Conservation (phyloP, 1,140 invertebrate species). For the Campodea augens region DNA sequence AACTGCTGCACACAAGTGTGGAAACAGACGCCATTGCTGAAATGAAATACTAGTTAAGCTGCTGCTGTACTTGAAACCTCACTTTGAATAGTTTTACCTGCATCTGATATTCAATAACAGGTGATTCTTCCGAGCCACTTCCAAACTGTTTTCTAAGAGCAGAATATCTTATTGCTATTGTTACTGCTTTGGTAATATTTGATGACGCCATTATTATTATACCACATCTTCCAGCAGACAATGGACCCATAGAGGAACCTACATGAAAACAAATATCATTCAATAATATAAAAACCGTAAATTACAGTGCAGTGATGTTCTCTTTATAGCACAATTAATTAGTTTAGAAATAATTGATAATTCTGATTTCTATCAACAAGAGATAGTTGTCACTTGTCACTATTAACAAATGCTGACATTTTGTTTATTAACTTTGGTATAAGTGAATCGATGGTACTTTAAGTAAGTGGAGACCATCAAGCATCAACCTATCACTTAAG, state of each 20-base stretch:
- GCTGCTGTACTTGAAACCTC: neutral
- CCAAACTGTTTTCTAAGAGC: conserved; percentile 80
- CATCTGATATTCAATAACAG: conserved; percentile 79
- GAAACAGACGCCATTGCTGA: conserved; percentile 80
- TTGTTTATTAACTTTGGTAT: no score
- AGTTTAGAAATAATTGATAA: no score
- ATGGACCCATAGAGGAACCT: conserved; percentile 58
- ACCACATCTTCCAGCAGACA: conserved; percentile 62
- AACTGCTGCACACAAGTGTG: conserved; percentile 64
- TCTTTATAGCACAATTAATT: no score
- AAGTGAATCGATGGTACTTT: no score
- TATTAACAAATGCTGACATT: no score
- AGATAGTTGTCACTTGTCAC: no score
- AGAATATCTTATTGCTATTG: conserved; percentile 77
- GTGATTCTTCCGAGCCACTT: conserved; percentile 42
- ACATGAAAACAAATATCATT: conserved; percentile 13
- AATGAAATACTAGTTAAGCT: conserved; percentile 15
- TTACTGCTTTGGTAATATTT: conserved; percentile 47
- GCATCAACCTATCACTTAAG: no score
- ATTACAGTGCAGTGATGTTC: no score
- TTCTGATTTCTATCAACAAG: no score
- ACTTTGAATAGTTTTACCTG: conserved; percentile 33
- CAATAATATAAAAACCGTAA: no score
- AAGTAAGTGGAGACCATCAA: no score
- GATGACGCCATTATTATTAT: conserved; percentile 48